Evolutionary conservation across 1,140 invertebrate genomes (phyloP), one percentile per base, ranked within the genome.

Genomic region (Dendroctonus valens): DNA sequence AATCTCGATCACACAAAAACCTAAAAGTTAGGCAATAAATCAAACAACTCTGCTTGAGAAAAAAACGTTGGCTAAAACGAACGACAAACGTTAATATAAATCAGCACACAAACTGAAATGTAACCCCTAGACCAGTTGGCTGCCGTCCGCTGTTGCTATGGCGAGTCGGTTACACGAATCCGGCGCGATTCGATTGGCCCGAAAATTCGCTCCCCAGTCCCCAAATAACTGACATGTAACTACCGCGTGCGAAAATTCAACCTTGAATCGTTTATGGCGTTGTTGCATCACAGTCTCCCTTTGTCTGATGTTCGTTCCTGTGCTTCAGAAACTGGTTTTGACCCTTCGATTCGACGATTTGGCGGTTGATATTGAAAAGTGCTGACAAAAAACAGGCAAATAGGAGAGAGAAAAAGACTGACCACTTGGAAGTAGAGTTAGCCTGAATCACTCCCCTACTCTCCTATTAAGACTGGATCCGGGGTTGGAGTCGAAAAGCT

Each of bases 401-500:
- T 74, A 74, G 73, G 73, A 74, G 73, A 74, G 73, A 74, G 73
- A 74, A 74, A 74, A 74, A 74, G 73, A 74, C 73, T 74, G 73
- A 74, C 73, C 73, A 62, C 61, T 68, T 67, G 15, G 68, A 64
- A 67, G 68, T 65, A 72, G 70, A 74, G 73, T 74, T 61, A 74
- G 73, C 68, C 73, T 69, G 72, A 68, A 69, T 73, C 73, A 55
- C 72, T 74, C 73, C 70, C 73, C 73, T 74, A 72, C 70, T 74
- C 72, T 67, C 70, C 73, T 70, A 74, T 70, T 70, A 66, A 50
- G 40, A 52, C 59, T 40, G 11, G 5, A n/a, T 41, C 15, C 8
- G 41, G 15, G 9, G 5, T 11, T 49, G 7, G 42, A 11, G 7
- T 9, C 11, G 37, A 11, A 62, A 55, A 44, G 38, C n/a, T 41